Evolutionary conservation across 1,140 invertebrate species (phyloP).

Genomic region (Pectinophora gossypiella): DNA sequence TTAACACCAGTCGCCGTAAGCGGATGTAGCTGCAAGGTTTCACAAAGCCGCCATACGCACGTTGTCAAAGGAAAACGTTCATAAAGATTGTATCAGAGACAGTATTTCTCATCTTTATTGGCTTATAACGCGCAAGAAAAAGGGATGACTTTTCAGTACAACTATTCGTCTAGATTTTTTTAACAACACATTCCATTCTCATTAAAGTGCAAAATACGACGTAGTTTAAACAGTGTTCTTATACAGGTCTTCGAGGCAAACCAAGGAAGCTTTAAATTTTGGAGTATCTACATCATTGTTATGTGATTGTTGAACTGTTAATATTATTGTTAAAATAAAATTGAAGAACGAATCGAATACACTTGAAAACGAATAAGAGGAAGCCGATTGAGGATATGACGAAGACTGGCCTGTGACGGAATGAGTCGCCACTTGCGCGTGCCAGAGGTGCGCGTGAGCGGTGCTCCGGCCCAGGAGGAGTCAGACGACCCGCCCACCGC

Average conservation of each 20-base stretch:
- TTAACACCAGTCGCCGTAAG: neutral
- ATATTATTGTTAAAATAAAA: neutral
- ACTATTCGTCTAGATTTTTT: neutral
- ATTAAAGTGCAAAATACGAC: neutral
- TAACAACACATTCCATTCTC: conserved; percentile 38
- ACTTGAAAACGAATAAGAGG: neutral
- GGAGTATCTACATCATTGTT: neutral
- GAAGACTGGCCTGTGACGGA: conserved; percentile 27
- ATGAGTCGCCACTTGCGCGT: conserved; percentile 45
- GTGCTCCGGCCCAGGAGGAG: conserved; percentile 46
- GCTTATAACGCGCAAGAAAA: neutral
- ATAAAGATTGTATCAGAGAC: neutral
- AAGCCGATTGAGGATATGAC: conserved; percentile 20
- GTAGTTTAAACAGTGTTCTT: neutral
- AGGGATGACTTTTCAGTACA: too few species aligned
- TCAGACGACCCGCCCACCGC: conserved; percentile 43
- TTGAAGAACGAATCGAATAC: neutral
- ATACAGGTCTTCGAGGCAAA: neutral
- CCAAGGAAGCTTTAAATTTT: neutral
- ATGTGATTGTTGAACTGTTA: neutral
- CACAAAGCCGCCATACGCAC: neutral
- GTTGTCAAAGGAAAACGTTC: neutral
- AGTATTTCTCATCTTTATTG: neutral
- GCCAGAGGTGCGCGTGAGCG: conserved; percentile 62
- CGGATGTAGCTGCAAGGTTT: neutral